phyloP scores from a whole-genome alignment of 2,797 vertebrate species.

The Sardinella longiceps region DNA sequence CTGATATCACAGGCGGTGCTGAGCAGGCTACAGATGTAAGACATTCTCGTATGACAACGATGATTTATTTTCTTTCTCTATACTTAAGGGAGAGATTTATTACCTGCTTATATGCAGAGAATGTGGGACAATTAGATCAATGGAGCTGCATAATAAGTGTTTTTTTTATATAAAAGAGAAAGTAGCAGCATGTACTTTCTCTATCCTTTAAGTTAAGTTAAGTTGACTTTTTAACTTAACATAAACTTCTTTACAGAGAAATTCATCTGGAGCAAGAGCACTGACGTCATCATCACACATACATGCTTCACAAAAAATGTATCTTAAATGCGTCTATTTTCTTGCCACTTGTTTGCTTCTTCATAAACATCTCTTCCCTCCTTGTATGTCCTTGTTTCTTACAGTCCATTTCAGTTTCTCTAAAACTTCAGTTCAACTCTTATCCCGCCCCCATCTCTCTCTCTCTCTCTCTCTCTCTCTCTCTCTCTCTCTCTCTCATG shows the following conservation, averaged over 20 bases:
- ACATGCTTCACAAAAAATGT: too few species aligned
- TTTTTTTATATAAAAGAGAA: not conserved
- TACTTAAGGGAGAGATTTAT: too few species aligned
- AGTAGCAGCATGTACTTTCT: not conserved
- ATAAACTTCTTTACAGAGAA: too few species aligned
- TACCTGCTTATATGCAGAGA: too few species aligned
- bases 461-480: not conserved
- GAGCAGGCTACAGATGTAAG: not conserved
- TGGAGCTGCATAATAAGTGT: not conserved
- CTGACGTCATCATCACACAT: too few species aligned
- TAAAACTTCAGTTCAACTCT: not conserved
- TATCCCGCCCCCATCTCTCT: not conserved
- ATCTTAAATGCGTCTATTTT: too few species aligned
- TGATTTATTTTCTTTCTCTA: too few species aligned
- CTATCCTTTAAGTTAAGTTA: too few species aligned
- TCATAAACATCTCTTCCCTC: slow-evolving; percentile 28
- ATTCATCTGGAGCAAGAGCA: too few species aligned
- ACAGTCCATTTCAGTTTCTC: not conserved
- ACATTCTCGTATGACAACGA: not conserved
- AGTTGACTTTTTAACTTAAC: too few species aligned
- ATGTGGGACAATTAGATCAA: too few species aligned
- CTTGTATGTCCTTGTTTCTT: not conserved
- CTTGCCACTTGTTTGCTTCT: slow-evolving; percentile 52
- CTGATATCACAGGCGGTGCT: not conserved
- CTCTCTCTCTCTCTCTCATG: not conserved